Evolutionary conservation across 1,140 invertebrate genomes (phyloP).

Genomic region (Penaeus chinensis): DNA sequence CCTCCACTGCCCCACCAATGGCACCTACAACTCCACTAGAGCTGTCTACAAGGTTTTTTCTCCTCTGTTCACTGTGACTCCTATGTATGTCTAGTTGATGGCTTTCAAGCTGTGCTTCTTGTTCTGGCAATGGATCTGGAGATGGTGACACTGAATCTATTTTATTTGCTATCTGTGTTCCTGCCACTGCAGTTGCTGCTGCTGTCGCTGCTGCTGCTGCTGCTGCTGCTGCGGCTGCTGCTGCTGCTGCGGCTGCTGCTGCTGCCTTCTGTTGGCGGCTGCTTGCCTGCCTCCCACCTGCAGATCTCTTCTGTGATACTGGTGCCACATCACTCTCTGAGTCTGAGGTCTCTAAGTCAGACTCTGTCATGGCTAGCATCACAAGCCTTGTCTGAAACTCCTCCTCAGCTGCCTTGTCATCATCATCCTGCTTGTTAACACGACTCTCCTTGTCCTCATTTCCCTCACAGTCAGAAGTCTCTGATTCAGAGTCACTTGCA

Average conservation of each 20-base stretch:
- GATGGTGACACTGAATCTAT: too few relatives aligned
- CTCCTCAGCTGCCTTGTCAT: constrained; percentile 53
- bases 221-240: too few relatives aligned
- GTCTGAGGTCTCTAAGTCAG: constrained; percentile 52
- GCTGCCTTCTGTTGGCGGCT: neutral
- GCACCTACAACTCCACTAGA: constrained; percentile 54
- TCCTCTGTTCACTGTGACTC: constrained; percentile 37
- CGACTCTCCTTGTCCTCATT: neutral
- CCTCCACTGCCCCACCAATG: constrained; percentile 41
- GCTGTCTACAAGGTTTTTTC: constrained; percentile 35
- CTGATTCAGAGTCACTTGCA: constrained; percentile 40
- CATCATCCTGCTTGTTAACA: constrained; percentile 25
- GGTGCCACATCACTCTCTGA: constrained; percentile 21
- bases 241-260: too few relatives aligned
- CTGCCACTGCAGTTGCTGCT: too few relatives aligned
- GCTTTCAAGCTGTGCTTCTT: constrained; percentile 2
- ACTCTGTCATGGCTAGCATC: constrained; percentile 56
- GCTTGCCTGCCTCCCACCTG: constrained; percentile 33
- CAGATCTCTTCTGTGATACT: constrained; percentile 9
- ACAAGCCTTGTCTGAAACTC: constrained; percentile 51
- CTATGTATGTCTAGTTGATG: constrained; percentile 17
- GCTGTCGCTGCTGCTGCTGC: too few relatives aligned
- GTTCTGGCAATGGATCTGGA: too few relatives aligned
- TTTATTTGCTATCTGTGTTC: too few relatives aligned
- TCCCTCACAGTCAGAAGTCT: constrained; percentile 23